These are phyloP conservation scores for Plutomurus gul DNA, from an alignment of 1,140 invertebrate species.

Conservation along the genomic window DNA sequence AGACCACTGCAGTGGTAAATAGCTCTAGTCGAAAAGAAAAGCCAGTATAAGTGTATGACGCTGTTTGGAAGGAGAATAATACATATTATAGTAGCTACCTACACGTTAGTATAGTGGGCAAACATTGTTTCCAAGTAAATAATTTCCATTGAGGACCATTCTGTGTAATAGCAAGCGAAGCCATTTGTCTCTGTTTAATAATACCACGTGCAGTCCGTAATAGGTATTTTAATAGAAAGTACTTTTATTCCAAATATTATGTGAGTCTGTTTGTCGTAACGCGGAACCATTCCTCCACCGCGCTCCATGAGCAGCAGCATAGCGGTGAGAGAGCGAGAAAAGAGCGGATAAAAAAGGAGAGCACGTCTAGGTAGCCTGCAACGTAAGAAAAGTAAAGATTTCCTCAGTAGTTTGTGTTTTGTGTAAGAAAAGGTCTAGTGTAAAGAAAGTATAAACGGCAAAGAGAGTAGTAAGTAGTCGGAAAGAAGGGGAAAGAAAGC, in stretches of 20 bases:
- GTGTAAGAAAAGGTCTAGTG: neutral
- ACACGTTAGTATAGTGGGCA: neutral
- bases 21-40: no score
- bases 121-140: conserved; percentile 11
- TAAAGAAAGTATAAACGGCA: conserved; percentile 1
- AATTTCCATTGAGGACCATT: conserved; percentile 22
- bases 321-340: neutral
- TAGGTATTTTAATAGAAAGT: conserved; percentile 27
- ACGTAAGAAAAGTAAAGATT: conserved; percentile 22
- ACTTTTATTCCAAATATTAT: conserved; percentile 29
- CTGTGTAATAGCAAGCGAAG: neutral
- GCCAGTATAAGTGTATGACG: conserved; percentile 4
- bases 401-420: neutral
- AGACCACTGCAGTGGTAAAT: no score
- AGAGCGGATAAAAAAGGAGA: neutral
- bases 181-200: conserved; percentile 24
- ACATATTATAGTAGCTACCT: neutral
- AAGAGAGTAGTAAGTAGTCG: conserved; percentile 12
- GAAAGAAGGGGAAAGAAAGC: conserved; percentile 20
- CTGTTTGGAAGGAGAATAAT: neutral
- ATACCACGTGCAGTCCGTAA: conserved; percentile 9
- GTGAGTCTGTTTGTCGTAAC: conserved; percentile 25
- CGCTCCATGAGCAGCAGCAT: neutral
- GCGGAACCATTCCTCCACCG: neutral
- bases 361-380: neutral